These are phyloP conservation scores for Monopterus albus DNA, from an alignment of 2,113 vertebrate species.

Conservation along the genomic window DNA sequence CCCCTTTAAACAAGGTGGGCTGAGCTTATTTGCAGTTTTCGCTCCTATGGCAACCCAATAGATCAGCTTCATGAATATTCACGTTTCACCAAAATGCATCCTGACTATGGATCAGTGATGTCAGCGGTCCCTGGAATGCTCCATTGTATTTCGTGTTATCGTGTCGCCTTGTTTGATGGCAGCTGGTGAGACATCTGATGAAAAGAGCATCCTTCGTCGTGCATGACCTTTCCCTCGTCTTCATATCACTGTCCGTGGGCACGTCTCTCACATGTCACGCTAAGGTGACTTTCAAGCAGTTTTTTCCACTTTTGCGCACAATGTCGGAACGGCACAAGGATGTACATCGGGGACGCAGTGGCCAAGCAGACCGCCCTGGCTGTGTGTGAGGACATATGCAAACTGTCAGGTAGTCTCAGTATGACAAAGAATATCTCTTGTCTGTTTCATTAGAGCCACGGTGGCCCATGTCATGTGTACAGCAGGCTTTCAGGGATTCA, in stretches of 20 bases:
- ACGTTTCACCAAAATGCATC: conserved; percentile 84
- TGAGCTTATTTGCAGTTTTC: conserved; percentile 86
- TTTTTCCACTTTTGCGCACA: conserved; percentile 79
- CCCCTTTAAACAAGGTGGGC: conserved; percentile 92
- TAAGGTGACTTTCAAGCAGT: conserved; percentile 81
- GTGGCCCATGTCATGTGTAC: conserved; percentile 77
- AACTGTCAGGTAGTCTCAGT: conserved; percentile 75
- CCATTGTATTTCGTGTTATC: conserved; percentile 61
- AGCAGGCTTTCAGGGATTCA: conserved; percentile 75
- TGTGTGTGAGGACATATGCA: conserved; percentile 74
- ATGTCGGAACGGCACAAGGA: conserved; percentile 71
- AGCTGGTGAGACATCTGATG: conserved; percentile 55
- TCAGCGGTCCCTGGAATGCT: conserved; percentile 83
- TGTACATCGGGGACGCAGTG: conserved; percentile 68
- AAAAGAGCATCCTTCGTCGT: conserved; percentile 69
- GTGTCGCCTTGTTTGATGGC: conserved; percentile 69
- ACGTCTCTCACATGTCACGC: conserved; percentile 77
- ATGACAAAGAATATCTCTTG: conserved; percentile 57
- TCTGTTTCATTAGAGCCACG: conserved; percentile 62
- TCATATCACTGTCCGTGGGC: conserved; percentile 61
- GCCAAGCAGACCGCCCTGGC: conserved; percentile 65
- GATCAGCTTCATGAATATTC: conserved; percentile 94
- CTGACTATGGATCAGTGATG: conserved; percentile 89
- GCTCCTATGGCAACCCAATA: conserved; percentile 97
- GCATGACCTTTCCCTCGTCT: conserved; percentile 77